These are phyloP conservation scores for Gastrophysa polygoni DNA, from an alignment of 2,888 invertebrate genomes.

Conservation along the genomic window DNA sequence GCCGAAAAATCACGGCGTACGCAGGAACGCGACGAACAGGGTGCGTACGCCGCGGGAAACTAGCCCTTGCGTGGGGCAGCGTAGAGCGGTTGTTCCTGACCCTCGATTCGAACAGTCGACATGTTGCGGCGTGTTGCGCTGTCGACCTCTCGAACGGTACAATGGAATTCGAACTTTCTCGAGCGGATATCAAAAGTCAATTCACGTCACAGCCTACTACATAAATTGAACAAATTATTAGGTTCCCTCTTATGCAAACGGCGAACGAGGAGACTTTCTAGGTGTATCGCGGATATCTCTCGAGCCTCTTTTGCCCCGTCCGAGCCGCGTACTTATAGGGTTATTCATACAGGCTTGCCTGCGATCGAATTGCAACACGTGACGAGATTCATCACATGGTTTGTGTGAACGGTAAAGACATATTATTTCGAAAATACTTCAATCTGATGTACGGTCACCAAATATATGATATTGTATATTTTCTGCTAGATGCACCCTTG, in stretches of 20 bases:
- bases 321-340: background rate
- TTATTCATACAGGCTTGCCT: background rate
- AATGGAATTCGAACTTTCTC: constrained; percentile 48
- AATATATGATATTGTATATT: too few species aligned
- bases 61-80: background rate
- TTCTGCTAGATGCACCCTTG: too few species aligned
- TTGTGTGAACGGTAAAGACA: too few species aligned
- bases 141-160: constrained; percentile 37
- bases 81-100: background rate
- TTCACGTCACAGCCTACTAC: constrained; percentile 44
- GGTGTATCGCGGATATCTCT: background rate
- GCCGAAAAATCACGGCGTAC: constrained; percentile 27
- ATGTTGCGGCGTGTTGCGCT: background rate
- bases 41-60: constrained; percentile 5
- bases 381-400: too few species aligned
- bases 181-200: constrained; percentile 48
- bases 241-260: constrained; percentile 31
- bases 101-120: background rate
- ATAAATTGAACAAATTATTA: constrained; percentile 49
- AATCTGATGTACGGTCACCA: too few species aligned
- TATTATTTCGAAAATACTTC: too few species aligned
- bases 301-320: background rate
- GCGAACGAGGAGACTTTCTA: constrained; percentile 14
- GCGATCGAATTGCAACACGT: background rate
- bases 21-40: background rate